phyloP scores from a whole-genome alignment of 2,113 vertebrate genomes.

The Rhynchomys soricoides region DNA sequence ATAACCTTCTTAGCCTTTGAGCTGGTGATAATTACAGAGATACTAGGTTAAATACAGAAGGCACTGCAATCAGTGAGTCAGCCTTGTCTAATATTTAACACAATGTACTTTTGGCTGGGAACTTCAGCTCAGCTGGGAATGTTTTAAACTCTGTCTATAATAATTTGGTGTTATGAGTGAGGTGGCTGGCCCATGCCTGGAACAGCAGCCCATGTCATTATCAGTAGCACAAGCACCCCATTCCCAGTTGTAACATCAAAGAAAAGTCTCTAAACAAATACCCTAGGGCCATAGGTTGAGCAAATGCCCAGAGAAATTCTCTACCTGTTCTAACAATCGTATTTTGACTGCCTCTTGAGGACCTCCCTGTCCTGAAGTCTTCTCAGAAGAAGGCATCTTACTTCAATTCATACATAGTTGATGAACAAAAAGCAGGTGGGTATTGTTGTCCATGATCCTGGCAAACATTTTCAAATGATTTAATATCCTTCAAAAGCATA shows the following conservation, averaged over 20 bases:
- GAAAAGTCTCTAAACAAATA: neutral
- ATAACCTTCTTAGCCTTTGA: neutral
- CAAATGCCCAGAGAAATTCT: too few relatives aligned
- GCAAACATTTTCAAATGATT: neutral
- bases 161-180: too few relatives aligned
- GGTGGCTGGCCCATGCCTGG: rapidly evolving
- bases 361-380: neutral
- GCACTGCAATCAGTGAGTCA: neutral
- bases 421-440: neutral
- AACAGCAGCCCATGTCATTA: too few relatives aligned
- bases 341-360: neutral
- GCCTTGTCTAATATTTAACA: neutral
- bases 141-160: neutral
- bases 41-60: neutral
- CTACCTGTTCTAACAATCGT: too few relatives aligned
- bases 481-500: neutral
- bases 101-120: neutral
- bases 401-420: neutral
- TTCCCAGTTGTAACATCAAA: neutral
- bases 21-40: neutral
- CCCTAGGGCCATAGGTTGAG: too few relatives aligned
- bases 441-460: neutral
- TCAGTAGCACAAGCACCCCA: neutral
- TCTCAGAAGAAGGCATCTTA: neutral
- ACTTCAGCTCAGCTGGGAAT: neutral